Conservation (phyloP, 64 coral and sea anemone species). For the Stichodactyla mertensii region DNA sequence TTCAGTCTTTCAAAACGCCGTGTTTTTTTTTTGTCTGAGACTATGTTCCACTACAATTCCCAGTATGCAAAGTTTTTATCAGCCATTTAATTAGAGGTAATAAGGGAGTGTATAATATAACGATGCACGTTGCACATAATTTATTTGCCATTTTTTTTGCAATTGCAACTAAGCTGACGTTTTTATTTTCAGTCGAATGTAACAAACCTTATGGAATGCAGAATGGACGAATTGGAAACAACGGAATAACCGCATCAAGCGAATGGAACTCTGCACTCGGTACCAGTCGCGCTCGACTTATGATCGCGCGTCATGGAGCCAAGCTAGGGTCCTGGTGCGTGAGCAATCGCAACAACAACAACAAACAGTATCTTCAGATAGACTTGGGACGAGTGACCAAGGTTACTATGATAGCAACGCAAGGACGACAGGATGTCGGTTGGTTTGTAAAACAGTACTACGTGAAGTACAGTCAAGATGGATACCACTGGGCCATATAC, state of each 20-base stretch:
- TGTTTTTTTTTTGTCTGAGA: no score
- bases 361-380: conserved; percentile 63
- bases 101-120: no score
- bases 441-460: conserved; percentile 55
- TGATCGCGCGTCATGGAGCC: conserved; percentile 32
- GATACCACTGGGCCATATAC: conserved; percentile 42
- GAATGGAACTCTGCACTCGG: conserved; percentile 39
- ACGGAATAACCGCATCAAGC: conserved; percentile 57
- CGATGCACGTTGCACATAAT: no score
- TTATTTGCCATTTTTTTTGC: no score
- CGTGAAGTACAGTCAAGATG: conserved; percentile 48
- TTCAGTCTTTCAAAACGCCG: no score
- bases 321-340: conserved; percentile 50
- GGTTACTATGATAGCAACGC: conserved; percentile 45
- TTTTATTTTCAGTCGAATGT: conserved; percentile 39
- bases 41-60: no score
- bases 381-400: conserved; percentile 61
- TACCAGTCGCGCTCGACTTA: conserved; percentile 52
- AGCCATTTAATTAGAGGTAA: no score
- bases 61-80: no score
- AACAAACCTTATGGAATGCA: conserved; percentile 73
- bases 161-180: neutral
- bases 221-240: conserved; percentile 44
- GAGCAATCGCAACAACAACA: conserved; percentile 48
- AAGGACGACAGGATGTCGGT: conserved; percentile 51